These are phyloP conservation scores for Origma solitaria DNA, from an alignment of 2,113 vertebrate genomes.

Conservation along the genomic window DNA sequence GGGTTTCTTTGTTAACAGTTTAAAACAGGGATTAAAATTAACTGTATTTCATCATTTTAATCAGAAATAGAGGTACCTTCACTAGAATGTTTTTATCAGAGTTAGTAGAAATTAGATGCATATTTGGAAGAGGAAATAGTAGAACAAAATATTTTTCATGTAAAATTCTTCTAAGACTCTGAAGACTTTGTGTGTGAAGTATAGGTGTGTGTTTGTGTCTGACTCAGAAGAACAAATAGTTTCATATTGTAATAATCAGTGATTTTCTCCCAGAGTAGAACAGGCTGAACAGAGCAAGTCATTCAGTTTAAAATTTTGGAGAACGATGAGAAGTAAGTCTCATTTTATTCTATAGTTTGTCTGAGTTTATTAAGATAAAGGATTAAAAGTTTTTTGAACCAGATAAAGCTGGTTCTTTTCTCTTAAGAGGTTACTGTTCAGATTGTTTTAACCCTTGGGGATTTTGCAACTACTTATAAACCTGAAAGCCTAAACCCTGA, in stretches of 20 bases:
- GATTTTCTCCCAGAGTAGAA: background rate
- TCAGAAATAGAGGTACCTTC: background rate
- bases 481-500: background rate
- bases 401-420: background rate
- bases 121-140: background rate
- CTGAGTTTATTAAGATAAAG: background rate
- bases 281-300: background rate
- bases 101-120: background rate
- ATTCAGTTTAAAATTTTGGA: background rate
- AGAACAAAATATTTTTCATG: background rate
- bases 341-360: background rate
- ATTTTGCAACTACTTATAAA: background rate
- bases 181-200: background rate
- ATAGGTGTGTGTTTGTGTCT: background rate
- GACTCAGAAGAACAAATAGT: background rate
- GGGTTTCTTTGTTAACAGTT: accelerated
- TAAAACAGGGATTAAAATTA: background rate
- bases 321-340: background rate
- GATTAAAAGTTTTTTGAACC: background rate
- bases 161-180: background rate
- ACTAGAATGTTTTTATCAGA: background rate
- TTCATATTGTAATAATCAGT: background rate
- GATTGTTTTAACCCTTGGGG: background rate
- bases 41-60: background rate
- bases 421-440: background rate